Evolutionary conservation across 2,113 vertebrate species (phyloP).

Genomic region (Thamnaconus septentrionalis): DNA sequence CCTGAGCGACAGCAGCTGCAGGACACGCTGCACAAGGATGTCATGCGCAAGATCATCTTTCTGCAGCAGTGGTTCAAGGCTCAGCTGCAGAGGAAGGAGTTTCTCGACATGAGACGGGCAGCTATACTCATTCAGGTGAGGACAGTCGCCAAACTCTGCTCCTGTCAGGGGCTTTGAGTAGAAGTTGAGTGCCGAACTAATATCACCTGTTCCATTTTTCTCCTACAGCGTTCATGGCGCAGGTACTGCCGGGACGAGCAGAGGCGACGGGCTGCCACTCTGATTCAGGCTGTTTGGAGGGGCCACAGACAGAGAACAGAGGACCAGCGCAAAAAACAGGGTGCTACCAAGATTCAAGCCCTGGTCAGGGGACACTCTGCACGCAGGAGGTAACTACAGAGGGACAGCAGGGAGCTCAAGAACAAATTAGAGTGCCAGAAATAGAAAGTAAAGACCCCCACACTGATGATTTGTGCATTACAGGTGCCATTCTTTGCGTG

Average conservation of each 20-base stretch:
- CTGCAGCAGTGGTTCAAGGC: slow-evolving; percentile 91
- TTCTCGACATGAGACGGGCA: slow-evolving; percentile 79
- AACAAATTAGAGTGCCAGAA: not conserved
- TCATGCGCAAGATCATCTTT: slow-evolving; percentile 90
- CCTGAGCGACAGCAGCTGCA: slow-evolving; percentile 86
- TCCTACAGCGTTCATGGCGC: slow-evolving; percentile 80
- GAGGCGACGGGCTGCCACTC: slow-evolving; percentile 66
- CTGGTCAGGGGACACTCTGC: slow-evolving; percentile 85
- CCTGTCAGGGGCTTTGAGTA: not conserved
- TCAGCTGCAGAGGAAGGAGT: slow-evolving; percentile 83
- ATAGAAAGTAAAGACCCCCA: too few species aligned
- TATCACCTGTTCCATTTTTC: not conserved
- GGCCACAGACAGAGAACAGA: slow-evolving; percentile 69
- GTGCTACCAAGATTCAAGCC: slow-evolving; percentile 83
- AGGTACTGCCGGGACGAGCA: slow-evolving; percentile 63
- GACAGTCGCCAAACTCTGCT: too few species aligned
- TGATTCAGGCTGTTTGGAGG: slow-evolving; percentile 86
- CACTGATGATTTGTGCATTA: slow-evolving; percentile 13
- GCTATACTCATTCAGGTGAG: slow-evolving; percentile 85
- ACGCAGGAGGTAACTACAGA: slow-evolving; percentile 79
- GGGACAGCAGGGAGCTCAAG: not conserved
- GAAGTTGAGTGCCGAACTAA: not conserved
- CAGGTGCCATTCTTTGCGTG: slow-evolving; percentile 70
- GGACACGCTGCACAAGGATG: slow-evolving; percentile 91
- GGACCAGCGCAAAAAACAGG: slow-evolving; percentile 62